These are phyloP conservation scores for Pseudopleuronectes americanus DNA, from an alignment of 2,797 vertebrate species.

Conservation along the genomic window DNA sequence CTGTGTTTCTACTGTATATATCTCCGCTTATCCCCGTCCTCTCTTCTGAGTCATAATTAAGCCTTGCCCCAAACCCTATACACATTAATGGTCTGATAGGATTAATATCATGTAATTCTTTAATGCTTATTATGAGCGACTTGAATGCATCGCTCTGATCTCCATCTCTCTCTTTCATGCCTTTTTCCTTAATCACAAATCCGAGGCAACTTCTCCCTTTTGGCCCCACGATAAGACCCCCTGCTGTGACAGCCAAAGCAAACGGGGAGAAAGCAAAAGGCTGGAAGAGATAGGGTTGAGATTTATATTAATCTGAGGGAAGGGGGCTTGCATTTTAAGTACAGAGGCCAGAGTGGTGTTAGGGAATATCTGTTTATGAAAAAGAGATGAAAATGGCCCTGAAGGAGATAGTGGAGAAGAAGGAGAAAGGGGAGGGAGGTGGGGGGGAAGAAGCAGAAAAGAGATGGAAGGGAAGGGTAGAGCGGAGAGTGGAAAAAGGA, in stretches of 20 bases:
- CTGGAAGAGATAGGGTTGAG: conserved; percentile 93
- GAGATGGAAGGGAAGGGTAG: not conserved
- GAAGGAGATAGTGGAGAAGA: conserved; percentile 9
- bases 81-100: conserved; percentile 95
- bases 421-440: conserved; percentile 9
- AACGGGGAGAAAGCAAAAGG: conserved; percentile 84
- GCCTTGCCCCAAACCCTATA: conserved; percentile 88
- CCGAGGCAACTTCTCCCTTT: conserved; percentile 92
- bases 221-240: conserved; percentile 92
- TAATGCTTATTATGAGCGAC: conserved; percentile 98
- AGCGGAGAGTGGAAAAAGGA: too few relatives aligned
- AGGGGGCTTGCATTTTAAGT: conserved; percentile 78
- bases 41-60: conserved; percentile 93
- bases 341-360: conserved; percentile 86
- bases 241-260: conserved; percentile 91
- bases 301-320: conserved; percentile 90
- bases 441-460: not conserved
- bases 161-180: conserved; percentile 81
- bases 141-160: conserved; percentile 97
- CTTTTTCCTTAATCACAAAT: conserved; percentile 92
- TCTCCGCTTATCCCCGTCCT: conserved; percentile 69
- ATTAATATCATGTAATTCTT: conserved; percentile 99
- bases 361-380: conserved; percentile 85
- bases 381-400: conserved; percentile 39
- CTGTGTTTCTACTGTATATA: conserved; percentile 63